These are phyloP conservation scores for Phyllopteryx taeniolatus DNA, from an alignment of 2,113 vertebrate species.

Conservation along the genomic window DNA sequence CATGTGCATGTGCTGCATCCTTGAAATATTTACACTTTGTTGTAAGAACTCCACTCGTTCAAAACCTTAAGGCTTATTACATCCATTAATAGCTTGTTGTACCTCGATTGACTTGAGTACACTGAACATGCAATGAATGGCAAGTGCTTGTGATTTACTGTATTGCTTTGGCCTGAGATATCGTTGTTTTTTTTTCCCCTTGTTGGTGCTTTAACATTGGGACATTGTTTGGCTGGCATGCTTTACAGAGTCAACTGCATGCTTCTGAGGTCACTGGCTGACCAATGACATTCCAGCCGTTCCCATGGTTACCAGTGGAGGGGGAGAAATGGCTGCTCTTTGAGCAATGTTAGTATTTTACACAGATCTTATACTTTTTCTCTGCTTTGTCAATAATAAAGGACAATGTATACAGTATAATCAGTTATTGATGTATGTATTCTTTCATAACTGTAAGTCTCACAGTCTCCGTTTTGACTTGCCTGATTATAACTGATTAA, in stretches of 20 bases:
- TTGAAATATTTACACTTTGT: background rate
- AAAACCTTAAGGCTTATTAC: background rate
- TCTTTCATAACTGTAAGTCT: no score
- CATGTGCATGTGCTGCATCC: background rate
- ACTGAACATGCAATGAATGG: conserved; percentile 10
- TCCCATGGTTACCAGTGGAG: conserved; percentile 67
- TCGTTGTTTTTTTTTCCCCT: conserved; percentile 7
- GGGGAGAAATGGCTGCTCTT: conserved; percentile 6
- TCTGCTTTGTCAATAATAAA: no score
- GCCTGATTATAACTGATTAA: background rate
- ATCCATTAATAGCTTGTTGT: background rate
- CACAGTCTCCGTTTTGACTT: background rate
- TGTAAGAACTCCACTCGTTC: background rate
- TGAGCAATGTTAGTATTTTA: no score
- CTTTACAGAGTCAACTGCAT: conserved; percentile 61
- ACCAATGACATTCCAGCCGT: conserved; percentile 68
- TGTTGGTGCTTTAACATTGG: conserved; percentile 42
- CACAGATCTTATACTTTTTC: no score
- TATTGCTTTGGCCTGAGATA: conserved; percentile 39
- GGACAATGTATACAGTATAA: no score
- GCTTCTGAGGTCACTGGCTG: conserved; percentile 63
- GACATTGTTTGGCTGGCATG: conserved; percentile 60
- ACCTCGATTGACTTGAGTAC: conserved; percentile 4
- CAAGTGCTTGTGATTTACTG: conserved; percentile 47
- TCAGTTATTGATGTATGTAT: no score